Evolutionary conservation across 2,113 vertebrate species (phyloP).

Genomic region (Ursus arctos): DNA sequence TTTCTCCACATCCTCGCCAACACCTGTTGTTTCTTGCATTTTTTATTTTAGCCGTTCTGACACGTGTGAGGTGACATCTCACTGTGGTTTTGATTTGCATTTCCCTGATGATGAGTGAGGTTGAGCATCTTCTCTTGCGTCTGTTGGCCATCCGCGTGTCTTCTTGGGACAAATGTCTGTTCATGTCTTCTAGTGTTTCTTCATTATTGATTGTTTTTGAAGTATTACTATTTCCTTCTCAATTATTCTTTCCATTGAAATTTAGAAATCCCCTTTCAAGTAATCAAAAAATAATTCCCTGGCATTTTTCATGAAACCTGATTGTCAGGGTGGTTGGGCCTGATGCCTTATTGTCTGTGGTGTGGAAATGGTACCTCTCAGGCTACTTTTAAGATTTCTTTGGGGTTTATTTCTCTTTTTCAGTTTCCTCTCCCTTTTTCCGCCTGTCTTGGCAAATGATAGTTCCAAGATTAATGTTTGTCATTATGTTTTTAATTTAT

Average conservation of each 20-base stretch:
- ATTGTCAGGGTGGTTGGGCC: not conserved
- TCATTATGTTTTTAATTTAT: not conserved
- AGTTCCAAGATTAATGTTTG: not conserved
- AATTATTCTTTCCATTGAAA: not conserved
- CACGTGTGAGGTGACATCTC: not conserved
- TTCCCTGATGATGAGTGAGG: not conserved
- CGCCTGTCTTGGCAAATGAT: not conserved
- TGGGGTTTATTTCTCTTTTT: not conserved
- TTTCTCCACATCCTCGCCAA: not conserved
- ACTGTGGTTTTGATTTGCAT: not conserved
- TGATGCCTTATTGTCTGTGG: not conserved
- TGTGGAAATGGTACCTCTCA: not conserved
- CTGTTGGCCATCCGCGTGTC: not conserved
- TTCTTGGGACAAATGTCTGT: not conserved
- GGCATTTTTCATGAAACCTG: not conserved
- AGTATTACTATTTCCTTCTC: not conserved
- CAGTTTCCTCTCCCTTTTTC: not conserved
- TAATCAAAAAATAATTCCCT: not conserved
- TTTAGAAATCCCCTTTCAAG: not conserved
- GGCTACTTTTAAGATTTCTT: not conserved
- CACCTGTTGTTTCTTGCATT: not conserved
- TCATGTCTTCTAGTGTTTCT: not conserved
- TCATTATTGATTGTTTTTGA: not conserved
- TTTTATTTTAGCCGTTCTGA: not conserved
- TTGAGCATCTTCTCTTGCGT: not conserved